Base-by-base conservation (phyloP, 2,888 invertebrate genomes). In the Hyles lineata region DNA sequence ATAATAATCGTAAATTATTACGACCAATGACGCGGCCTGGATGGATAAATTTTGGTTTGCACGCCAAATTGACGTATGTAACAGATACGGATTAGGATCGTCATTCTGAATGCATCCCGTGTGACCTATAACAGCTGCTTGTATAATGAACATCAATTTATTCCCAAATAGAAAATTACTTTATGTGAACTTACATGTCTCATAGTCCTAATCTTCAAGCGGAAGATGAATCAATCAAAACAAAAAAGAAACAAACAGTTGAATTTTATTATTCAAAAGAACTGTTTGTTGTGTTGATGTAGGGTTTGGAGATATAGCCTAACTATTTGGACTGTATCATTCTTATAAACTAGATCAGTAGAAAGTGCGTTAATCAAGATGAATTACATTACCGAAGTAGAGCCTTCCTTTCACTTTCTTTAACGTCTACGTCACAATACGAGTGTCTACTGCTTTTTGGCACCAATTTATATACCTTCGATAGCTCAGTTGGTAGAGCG, bases 401-500 rank as follows among this genome's bases (percentile, higher is more conserved):
- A 63, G 35, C 50, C 21, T 43, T 50, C 67, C 50, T 67, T 67
- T 67, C 50, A 67, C 50, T 43, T 67, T 62, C 1, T 62, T 21
- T 17, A 67, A 50, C 43, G 23, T 19, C 23, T 50, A 23, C 15
- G 43, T 23, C 23, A 19, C 17, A 19, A 29, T 29, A 29, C 29
- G 29, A 29, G 29, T 29, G 29, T 50, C 29, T 61, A 61, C 3
- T 61, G 25, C 5, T 61, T 61, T 25, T 25, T 17, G 55, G 29
- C 15, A 61, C 2, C 60, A 17, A 5, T 61, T 17, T 61, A 1
- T 29, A 43, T 76, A 80, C 94, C 94, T 95, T 94, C 93, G 94
- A 95, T 95, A 94, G 94, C 94, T 95, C 94, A 95, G 94, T 93
- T 94, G 95, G 94, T 94, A 94, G 94, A 94, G 93, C 94, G 94